Conservation (phyloP, 2,888 invertebrate species). For the Drosophila anceps region DNA sequence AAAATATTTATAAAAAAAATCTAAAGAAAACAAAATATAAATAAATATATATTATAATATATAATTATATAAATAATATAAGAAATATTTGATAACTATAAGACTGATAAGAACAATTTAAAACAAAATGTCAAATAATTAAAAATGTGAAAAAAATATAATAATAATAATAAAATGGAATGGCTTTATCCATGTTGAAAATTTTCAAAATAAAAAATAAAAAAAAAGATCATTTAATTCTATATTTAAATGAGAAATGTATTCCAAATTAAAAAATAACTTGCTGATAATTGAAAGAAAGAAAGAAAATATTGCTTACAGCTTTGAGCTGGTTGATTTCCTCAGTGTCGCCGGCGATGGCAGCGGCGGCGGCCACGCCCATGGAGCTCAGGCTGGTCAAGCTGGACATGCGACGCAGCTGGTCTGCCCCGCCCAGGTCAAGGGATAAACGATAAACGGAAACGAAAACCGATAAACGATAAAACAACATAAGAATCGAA, state of each 20-base stretch:
- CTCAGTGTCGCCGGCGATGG: conserved; percentile 80
- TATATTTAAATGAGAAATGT: background rate
- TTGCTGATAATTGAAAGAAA: background rate
- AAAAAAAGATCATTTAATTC: background rate
- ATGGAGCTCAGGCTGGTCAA: conserved; percentile 64
- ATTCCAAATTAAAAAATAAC: background rate
- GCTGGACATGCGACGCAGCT: conserved; percentile 85
- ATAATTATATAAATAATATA: too few species aligned
- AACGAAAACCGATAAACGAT: conserved; percentile 24
- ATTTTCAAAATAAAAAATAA: background rate
- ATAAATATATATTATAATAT: too few species aligned
- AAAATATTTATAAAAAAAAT: too few species aligned
- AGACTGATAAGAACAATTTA: background rate
- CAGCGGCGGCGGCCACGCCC: conserved; percentile 66
- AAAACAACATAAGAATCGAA: conserved; percentile 42
- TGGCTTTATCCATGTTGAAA: background rate
- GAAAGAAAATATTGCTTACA: conserved; percentile 82
- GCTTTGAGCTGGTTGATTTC: conserved; percentile 85
- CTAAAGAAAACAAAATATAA: too few species aligned
- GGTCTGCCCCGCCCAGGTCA: conserved; percentile 54
- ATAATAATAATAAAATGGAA: background rate
- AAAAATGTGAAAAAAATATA: background rate
- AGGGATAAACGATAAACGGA: conserved; percentile 11
- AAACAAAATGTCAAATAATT: background rate
- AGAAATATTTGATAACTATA: too few species aligned